phyloP scores from a whole-genome alignment of 2,797 vertebrate genomes.

The Poeciliopsis infans region DNA sequence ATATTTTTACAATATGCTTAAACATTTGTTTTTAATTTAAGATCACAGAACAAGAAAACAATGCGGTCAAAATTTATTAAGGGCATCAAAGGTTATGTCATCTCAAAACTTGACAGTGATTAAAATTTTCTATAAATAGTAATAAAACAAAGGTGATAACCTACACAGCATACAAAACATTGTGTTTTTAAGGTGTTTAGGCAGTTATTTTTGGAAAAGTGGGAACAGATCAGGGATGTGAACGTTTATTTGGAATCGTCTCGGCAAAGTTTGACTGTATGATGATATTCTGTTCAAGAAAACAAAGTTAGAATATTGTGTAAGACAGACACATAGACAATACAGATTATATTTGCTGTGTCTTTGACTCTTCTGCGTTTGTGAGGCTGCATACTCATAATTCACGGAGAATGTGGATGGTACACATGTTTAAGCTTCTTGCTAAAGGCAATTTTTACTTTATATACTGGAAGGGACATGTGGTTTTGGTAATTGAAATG shows the following conservation, averaged over 20 bases:
- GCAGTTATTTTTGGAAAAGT: not conserved
- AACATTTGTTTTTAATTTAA: not conserved
- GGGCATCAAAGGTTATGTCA: not conserved
- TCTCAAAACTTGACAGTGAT: not conserved
- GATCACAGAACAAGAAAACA: not conserved
- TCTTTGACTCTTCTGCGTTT: not conserved
- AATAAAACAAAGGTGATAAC: constrained; percentile 3
- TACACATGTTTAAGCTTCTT: not conserved
- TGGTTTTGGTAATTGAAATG: not conserved
- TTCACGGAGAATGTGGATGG: not conserved
- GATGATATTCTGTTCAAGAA: constrained; percentile 13
- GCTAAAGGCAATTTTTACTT: constrained; percentile 4
- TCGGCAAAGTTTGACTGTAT: constrained; percentile 12
- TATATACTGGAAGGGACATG: not conserved
- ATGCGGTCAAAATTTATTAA: not conserved
- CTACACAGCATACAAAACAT: not conserved
- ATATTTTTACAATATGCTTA: constrained; percentile 1
- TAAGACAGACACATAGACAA: not conserved
- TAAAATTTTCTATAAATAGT: not conserved
- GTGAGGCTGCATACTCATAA: not conserved
- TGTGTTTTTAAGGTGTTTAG: not conserved
- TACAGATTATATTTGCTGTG: not conserved
- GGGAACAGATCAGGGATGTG: constrained; percentile 33
- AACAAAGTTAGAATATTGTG: constrained; percentile 3
- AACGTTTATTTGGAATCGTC: constrained; percentile 26